phyloP scores from a whole-genome alignment of 2,113 vertebrate genomes.

The Eubucco bourcierii region DNA sequence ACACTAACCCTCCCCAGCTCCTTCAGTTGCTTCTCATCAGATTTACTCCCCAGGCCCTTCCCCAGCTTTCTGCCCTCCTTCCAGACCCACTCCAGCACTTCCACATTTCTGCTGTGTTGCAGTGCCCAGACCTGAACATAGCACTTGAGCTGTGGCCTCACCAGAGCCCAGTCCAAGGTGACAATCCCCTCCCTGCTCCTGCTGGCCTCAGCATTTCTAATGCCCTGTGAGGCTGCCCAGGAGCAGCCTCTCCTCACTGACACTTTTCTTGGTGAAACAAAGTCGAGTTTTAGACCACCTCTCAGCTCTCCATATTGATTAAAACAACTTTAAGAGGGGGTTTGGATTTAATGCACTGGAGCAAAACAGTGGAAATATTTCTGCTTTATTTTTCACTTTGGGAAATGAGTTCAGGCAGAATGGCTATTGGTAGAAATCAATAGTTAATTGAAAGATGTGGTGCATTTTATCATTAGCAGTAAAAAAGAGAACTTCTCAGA shows the following conservation, averaged over 20 bases:
- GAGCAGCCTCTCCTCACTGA: not conserved
- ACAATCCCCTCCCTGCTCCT: too few relatives aligned
- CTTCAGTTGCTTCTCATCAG: too few relatives aligned
- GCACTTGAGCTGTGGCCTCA: too few relatives aligned
- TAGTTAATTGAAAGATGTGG: constrained; percentile 24
- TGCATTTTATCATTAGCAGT: not conserved
- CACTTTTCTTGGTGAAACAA: not conserved
- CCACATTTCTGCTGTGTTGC: too few relatives aligned
- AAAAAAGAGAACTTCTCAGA: constrained; percentile 10
- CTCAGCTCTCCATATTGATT: not conserved
- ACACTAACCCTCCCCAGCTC: too few relatives aligned
- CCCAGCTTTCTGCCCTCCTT: too few relatives aligned
- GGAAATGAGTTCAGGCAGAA: not conserved
- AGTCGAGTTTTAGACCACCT: not conserved
- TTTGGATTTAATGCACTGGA: not conserved
- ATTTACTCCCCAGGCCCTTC: too few relatives aligned
- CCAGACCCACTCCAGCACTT: too few relatives aligned
- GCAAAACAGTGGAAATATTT: not conserved
- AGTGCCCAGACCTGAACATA: too few relatives aligned
- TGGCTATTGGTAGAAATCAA: not conserved
- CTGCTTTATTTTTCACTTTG: not conserved
- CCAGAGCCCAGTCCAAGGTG: too few relatives aligned
- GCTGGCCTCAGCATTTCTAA: too few relatives aligned
- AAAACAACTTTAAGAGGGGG: not conserved
- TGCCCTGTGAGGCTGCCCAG: too few relatives aligned